These are phyloP conservation scores for Habrosyne pyritoides DNA, from an alignment of 2,888 invertebrate genomes.

Conservation along the genomic window DNA sequence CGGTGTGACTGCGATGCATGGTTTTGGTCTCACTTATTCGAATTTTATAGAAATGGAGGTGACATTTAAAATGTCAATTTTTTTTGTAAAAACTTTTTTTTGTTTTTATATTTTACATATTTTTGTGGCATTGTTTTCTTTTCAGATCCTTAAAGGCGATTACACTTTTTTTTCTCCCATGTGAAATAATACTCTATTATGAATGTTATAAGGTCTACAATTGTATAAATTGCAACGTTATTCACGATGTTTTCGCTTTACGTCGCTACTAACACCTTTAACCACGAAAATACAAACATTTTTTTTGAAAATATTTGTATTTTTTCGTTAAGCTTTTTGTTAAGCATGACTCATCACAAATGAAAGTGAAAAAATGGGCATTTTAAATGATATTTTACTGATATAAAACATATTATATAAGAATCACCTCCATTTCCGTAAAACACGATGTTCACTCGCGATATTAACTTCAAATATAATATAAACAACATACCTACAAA, in stretches of 20 bases:
- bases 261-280: constrained; percentile 61
- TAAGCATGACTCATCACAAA: constrained; percentile 26
- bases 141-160: constrained; percentile 17
- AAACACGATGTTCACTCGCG: constrained; percentile 26
- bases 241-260: constrained; percentile 31
- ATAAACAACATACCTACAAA: background rate
- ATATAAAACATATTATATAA: constrained; percentile 25
- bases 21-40: constrained; percentile 17
- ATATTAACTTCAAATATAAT: background rate
- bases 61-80: constrained; percentile 70
- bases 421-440: constrained; percentile 81
- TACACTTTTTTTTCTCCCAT: constrained; percentile 31
- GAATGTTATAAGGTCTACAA: constrained; percentile 10
- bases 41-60: constrained; percentile 81
- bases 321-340: constrained; percentile 42
- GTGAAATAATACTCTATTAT: constrained; percentile 40
- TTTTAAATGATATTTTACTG: constrained; percentile 59
- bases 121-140: constrained; percentile 33
- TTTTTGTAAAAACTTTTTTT: constrained; percentile 38
- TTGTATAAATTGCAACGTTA: background rate
- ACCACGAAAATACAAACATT: constrained; percentile 46
- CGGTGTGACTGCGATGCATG: constrained; percentile 43
- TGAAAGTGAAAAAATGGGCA: constrained; percentile 74
- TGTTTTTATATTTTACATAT: constrained; percentile 18
- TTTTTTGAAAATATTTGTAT: constrained; percentile 57